These are phyloP conservation scores for Drosophila maculinotata DNA, from an alignment of 2,888 invertebrate genomes.

Conservation along the genomic window DNA sequence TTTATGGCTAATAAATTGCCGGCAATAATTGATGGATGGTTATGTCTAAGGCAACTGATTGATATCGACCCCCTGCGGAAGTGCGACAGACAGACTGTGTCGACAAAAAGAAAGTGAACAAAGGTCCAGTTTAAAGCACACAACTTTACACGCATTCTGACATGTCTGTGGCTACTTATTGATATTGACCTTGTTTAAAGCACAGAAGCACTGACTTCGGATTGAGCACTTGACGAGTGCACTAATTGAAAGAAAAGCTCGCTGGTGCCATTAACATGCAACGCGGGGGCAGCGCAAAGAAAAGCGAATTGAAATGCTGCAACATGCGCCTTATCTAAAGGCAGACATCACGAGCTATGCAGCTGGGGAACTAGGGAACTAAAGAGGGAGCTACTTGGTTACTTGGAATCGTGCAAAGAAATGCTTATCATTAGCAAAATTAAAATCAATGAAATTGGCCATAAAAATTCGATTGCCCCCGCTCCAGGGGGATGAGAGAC, in stretches of 20 bases:
- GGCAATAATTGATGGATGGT: slow-evolving; percentile 32
- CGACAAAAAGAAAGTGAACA: slow-evolving; percentile 63
- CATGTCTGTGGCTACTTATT: slow-evolving; percentile 74
- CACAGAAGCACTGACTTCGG: slow-evolving; percentile 44
- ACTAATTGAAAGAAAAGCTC: slow-evolving; percentile 68
- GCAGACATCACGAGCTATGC: slow-evolving; percentile 32
- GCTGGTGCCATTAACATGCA: slow-evolving; percentile 59
- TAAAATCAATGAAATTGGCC: slow-evolving; percentile 79
- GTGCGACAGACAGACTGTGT: background rate
- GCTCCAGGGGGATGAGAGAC: slow-evolving; percentile 16
- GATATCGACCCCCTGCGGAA: slow-evolving; percentile 32
- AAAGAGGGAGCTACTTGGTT: slow-evolving; percentile 1
- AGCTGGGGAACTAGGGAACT: background rate
- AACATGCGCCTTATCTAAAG: slow-evolving; percentile 59
- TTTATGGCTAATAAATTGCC: slow-evolving; percentile 69
- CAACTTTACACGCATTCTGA: slow-evolving; percentile 66
- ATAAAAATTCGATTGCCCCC: slow-evolving; percentile 75
- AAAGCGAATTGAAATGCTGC: slow-evolving; percentile 72
- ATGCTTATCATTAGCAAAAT: slow-evolving; percentile 78
- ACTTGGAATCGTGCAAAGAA: slow-evolving; percentile 69
- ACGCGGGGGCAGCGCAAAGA: slow-evolving; percentile 40
- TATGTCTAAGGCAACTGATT: slow-evolving; percentile 18
- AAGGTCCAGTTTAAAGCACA: slow-evolving; percentile 27
- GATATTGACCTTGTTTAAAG: slow-evolving; percentile 85
- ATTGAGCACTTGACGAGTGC: slow-evolving; percentile 20